Evolutionary conservation across 30 jellyfish, hydroid and myxozoan genomes (phyloP).

Genomic region (Aurelia sp.): DNA sequence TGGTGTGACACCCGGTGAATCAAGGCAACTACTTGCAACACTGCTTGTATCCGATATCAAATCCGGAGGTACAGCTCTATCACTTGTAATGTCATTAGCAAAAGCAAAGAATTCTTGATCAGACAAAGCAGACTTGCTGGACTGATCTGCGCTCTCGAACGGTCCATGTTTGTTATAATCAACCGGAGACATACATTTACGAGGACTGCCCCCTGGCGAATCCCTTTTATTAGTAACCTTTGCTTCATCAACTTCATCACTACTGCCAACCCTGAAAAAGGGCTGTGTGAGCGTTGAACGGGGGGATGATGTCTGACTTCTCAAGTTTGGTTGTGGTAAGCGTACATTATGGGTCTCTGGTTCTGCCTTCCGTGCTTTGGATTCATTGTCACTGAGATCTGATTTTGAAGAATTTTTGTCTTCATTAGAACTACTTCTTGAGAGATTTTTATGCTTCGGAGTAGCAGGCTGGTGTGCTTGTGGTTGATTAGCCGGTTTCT

Average conservation of each 20-base stretch:
- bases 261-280: constrained; percentile 57
- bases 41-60: constrained; percentile 71
- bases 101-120: constrained; percentile 7
- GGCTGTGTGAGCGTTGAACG: constrained; percentile 11
- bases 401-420: neutral
- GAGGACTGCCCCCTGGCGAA: constrained; percentile 67
- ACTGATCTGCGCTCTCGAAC: constrained; percentile 15
- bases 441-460: neutral
- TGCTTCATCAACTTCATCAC: constrained; percentile 34
- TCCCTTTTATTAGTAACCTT: neutral
- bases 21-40: constrained; percentile 55
- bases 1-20: constrained; percentile 79
- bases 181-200: constrained; percentile 64
- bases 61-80: constrained; percentile 45
- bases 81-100: constrained; percentile 2
- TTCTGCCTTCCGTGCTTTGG: neutral
- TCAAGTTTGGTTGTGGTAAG: neutral
- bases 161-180: constrained; percentile 7
- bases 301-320: neutral
- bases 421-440: neutral
- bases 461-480: neutral
- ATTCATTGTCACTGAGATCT: neutral
- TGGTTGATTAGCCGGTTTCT: neutral
- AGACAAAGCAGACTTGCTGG: neutral
- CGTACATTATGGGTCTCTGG: neutral